Conservation (phyloP, 2,888 invertebrate genomes). For the Oscheius sp. region DNA sequence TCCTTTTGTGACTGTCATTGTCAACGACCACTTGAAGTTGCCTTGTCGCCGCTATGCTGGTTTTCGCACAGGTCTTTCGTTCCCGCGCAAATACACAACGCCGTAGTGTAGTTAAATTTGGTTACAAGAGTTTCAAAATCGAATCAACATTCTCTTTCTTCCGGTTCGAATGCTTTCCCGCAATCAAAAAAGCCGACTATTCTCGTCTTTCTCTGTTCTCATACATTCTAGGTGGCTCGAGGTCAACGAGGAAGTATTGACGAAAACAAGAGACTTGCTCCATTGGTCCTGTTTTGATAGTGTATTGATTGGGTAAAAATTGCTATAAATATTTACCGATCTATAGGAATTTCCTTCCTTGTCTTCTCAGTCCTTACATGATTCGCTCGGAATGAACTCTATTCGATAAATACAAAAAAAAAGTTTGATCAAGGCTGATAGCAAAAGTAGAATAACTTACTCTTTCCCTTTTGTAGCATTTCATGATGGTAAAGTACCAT, state of each 20-base stretch:
- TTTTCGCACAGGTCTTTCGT: constrained; percentile 20
- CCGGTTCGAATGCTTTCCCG: neutral
- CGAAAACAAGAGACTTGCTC: neutral
- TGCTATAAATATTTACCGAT: too few species aligned
- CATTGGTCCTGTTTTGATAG: neutral
- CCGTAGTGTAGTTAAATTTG: constrained; percentile 9
- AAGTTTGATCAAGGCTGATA: too few species aligned
- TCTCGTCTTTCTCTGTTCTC: neutral
- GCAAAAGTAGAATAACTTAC: constrained; percentile 34
- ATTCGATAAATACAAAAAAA: neutral
- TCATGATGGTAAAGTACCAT: constrained; percentile 53
- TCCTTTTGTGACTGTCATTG: neutral
- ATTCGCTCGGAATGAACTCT: neutral
- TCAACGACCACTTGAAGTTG: constrained; percentile 9
- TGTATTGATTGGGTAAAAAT: neutral
- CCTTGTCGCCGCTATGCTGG: constrained; percentile 11
- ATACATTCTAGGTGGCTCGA: neutral
- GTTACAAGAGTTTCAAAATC: neutral
- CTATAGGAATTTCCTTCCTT: too few species aligned
- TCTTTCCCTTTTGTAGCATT: constrained; percentile 43
- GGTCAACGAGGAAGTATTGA: neutral
- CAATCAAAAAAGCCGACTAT: too few species aligned
- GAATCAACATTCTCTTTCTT: neutral
- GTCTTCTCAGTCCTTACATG: neutral
- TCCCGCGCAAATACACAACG: constrained; percentile 16